phyloP scores from a whole-genome alignment of 2,888 invertebrate genomes.

The Matsumyia berberina region DNA sequence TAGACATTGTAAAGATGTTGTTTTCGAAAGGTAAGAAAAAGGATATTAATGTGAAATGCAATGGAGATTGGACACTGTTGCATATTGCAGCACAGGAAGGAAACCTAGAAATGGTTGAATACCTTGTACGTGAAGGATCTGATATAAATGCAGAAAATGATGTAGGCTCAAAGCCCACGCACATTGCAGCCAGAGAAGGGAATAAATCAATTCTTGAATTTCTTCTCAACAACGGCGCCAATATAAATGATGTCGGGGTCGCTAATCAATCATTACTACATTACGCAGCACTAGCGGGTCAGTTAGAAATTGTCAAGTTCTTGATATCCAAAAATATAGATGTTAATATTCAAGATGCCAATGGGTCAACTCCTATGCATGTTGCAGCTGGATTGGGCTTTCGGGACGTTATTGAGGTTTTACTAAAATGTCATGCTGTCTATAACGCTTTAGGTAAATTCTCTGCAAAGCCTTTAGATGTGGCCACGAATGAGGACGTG shows the following conservation, averaged over 20 bases:
- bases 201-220: slow-evolving; percentile 26
- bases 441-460: slow-evolving; percentile 11
- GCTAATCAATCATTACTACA: slow-evolving; percentile 50
- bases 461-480: slow-evolving; percentile 3
- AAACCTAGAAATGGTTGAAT: slow-evolving; percentile 38
- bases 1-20: slow-evolving; percentile 39
- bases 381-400: slow-evolving; percentile 15
- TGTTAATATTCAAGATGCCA: slow-evolving; percentile 26
- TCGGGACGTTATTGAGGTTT: slow-evolving; percentile 16
- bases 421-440: slow-evolving; percentile 41
- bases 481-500: background rate
- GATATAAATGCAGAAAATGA: slow-evolving; percentile 22
- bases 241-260: slow-evolving; percentile 13
- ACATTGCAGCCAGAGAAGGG: slow-evolving; percentile 33
- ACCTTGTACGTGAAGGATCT: slow-evolving; percentile 15
- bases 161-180: slow-evolving; percentile 21
- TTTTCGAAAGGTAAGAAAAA: slow-evolving; percentile 27
- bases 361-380: slow-evolving; percentile 33
- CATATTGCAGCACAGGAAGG: slow-evolving; percentile 27
- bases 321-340: slow-evolving; percentile 10
- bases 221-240: slow-evolving; percentile 38
- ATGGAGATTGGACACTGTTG: slow-evolving; percentile 12
- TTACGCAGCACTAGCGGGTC: slow-evolving; percentile 73
- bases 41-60: slow-evolving; percentile 1
- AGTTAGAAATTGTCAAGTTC: slow-evolving; percentile 26